These are phyloP conservation scores for Ceramica pisi DNA, from an alignment of 2,888 invertebrate genomes.

Conservation along the genomic window DNA sequence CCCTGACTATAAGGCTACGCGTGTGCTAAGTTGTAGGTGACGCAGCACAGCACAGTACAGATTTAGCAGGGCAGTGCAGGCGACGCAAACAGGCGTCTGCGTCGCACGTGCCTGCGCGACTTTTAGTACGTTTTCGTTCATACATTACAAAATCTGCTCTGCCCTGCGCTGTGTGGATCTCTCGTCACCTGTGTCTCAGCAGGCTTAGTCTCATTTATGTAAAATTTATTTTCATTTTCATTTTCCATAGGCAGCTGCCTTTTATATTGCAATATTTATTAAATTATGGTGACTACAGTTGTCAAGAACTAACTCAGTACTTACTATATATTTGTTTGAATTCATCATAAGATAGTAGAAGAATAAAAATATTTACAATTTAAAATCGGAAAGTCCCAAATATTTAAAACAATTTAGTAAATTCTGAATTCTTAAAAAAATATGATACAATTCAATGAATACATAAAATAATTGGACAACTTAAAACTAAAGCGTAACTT, in stretches of 20 bases:
- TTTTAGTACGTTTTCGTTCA: no score
- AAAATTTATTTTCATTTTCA: constrained; percentile 1
- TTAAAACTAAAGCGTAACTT: constrained; percentile 65
- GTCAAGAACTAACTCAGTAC: constrained; percentile 34
- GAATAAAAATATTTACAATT: constrained; percentile 49
- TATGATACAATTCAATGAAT: constrained; percentile 52
- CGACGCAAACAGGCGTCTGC: no score
- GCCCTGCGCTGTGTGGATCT: no score
- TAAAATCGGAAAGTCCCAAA: constrained; percentile 20
- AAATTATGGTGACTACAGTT: constrained; percentile 26
- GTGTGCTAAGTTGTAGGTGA: no score
- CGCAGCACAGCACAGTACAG: no score
- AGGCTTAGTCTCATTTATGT: not conserved
- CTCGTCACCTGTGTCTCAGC: no score
- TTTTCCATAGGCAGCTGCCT: constrained; percentile 19
- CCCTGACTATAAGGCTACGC: no score
- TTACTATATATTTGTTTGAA: constrained; percentile 8
- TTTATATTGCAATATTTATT: constrained; percentile 4
- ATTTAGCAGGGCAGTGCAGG: no score
- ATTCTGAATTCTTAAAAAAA: constrained; percentile 45
- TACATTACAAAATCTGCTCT: no score
- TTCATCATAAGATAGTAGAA: constrained; percentile 6
- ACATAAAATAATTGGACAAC: constrained; percentile 52
- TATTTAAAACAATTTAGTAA: constrained; percentile 38
- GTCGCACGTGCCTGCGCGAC: no score